These are phyloP conservation scores for Dolichallabes microphthalmus DNA, from an alignment of 2,113 vertebrate species.

Conservation along the genomic window DNA sequence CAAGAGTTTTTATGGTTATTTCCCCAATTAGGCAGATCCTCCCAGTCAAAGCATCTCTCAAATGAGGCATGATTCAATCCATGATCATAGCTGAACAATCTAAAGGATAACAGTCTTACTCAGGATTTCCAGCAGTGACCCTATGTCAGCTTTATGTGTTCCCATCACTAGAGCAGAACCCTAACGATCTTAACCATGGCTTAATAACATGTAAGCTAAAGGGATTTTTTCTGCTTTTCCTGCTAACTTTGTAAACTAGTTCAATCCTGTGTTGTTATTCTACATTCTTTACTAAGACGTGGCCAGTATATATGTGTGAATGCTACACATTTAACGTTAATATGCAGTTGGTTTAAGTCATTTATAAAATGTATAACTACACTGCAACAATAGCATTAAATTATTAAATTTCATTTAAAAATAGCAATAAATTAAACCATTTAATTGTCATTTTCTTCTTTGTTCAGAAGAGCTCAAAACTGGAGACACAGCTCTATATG, in stretches of 20 bases:
- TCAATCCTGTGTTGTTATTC: no score
- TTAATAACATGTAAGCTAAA: slow-evolving; percentile 1
- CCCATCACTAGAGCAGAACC: not conserved
- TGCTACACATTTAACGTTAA: not conserved
- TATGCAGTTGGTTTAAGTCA: not conserved
- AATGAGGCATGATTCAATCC: not conserved
- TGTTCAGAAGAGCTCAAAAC: not conserved
- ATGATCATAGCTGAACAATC: not conserved
- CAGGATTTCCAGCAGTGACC: not conserved
- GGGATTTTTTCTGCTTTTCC: slow-evolving; percentile 19
- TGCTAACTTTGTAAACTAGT: not conserved
- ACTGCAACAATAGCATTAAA: not conserved
- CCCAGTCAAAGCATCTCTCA: not conserved
- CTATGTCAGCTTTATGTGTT: not conserved
- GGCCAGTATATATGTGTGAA: not conserved
- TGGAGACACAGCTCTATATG: not conserved
- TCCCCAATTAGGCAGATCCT: not conserved
- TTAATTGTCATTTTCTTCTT: not conserved
- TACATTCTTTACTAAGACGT: not conserved
- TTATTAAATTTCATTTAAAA: no score
- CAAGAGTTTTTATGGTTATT: not conserved
- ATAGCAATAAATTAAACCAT: not conserved
- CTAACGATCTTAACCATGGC: not conserved
- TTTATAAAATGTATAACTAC: not conserved
- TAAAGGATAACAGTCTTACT: not conserved